phyloP scores from a whole-genome alignment of 2,888 invertebrate species.

The Chrysolina americana region DNA sequence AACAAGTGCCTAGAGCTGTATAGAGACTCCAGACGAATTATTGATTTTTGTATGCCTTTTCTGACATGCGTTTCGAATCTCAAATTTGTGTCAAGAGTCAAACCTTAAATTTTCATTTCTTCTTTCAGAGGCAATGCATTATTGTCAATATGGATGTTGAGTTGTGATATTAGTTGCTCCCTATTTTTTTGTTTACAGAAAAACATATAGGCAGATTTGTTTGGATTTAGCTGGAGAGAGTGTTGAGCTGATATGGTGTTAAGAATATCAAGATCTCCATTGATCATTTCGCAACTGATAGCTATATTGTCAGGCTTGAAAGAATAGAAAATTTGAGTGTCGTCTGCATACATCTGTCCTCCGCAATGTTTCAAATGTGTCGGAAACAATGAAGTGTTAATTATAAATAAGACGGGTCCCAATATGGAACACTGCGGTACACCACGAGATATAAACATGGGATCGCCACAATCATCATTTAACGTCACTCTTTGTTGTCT shows the following conservation, averaged over 20 bases:
- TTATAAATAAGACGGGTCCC: no score
- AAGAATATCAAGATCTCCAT: not conserved
- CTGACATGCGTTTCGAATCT: not conserved
- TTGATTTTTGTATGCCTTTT: conserved; percentile 6
- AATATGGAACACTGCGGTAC: no score
- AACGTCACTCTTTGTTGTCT: no score
- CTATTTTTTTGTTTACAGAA: no score
- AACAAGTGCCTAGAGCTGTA: conserved; percentile 5
- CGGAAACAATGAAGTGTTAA: not conserved
- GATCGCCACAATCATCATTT: no score
- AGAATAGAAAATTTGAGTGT: no score
- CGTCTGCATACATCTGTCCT: conserved; percentile 13
- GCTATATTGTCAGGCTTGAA: conserved; percentile 6
- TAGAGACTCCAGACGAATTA: conserved; percentile 18
- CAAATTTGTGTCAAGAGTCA: not conserved
- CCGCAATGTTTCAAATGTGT: conserved; percentile 5
- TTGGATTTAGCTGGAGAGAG: not conserved
- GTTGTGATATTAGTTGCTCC: not conserved
- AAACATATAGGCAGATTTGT: not conserved
- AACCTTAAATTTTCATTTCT: not conserved
- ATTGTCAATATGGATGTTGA: not conserved
- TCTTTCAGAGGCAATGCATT: not conserved
- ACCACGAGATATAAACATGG: not conserved
- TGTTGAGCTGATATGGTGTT: conserved; percentile 19
- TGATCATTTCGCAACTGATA: conserved; percentile 12